Percentiles rank a stretch among this genome's conserved stretches.
Evolutionary conservation across 2,797 vertebrate genomes (phyloP).

Genomic region (Perodicticus potto): DNA sequence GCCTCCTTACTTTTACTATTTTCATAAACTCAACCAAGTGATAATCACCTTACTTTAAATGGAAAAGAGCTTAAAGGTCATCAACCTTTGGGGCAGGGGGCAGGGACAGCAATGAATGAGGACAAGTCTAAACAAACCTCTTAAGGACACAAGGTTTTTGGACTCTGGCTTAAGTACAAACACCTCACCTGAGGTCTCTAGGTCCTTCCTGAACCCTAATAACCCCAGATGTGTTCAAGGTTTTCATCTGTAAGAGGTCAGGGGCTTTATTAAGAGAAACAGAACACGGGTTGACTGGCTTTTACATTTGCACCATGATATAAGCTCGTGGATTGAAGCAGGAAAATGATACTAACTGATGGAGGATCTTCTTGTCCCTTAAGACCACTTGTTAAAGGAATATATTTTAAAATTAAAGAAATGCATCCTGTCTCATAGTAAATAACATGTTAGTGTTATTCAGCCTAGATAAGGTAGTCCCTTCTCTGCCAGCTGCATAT

Average conservation of each 20-base stretch:
- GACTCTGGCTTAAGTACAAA: background rate
- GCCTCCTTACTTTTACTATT: background rate
- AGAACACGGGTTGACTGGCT: background rate
- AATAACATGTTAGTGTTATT: background rate
- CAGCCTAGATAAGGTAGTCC: background rate
- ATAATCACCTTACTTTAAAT: background rate
- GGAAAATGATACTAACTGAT: background rate
- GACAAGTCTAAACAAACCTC: background rate
- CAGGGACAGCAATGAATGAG: background rate
- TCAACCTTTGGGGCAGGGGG: background rate
- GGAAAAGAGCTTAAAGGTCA: background rate
- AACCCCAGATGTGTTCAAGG: background rate
- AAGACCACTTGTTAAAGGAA: background rate
- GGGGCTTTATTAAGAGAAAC: background rate
- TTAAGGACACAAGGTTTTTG: background rate
- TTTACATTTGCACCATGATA: rapidly evolving
- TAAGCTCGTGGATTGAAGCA: background rate
- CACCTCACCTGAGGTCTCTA: background rate
- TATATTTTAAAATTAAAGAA: constrained; percentile 23
- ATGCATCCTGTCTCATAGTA: background rate
- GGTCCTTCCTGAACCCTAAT: background rate
- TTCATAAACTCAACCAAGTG: background rate
- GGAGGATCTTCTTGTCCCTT: background rate
- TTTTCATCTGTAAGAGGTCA: background rate
- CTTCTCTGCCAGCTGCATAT: background rate